A percentile compares a stretch with the other conserved stretches of the same genome.
phyloP scores from a whole-genome alignment of 2,797 vertebrate genomes.

The Falco biarmicus region DNA sequence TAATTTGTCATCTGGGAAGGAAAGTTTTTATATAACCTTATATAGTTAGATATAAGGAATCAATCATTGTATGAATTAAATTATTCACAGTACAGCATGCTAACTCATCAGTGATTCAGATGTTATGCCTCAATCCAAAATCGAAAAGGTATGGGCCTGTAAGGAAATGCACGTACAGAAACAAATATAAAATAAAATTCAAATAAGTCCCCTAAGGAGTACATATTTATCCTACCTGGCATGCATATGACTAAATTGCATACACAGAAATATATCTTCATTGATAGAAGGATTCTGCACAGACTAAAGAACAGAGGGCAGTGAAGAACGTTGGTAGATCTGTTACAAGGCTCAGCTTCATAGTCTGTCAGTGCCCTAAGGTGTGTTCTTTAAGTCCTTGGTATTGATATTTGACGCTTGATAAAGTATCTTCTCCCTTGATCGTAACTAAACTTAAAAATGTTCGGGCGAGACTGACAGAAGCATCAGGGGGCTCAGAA shows the following conservation, averaged over 20 bases:
- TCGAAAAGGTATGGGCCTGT: background rate
- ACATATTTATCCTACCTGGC: background rate
- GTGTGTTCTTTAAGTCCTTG: background rate
- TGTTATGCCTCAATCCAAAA: background rate
- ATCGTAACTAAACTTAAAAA: background rate
- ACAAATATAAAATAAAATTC: background rate
- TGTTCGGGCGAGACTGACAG: background rate
- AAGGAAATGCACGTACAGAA: background rate
- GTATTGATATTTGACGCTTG: background rate
- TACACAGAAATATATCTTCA: background rate
- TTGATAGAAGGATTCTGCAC: background rate
- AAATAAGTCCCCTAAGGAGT: background rate
- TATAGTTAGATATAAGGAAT: background rate
- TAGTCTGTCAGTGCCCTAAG: background rate
- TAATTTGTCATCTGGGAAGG: slow-evolving; percentile 7
- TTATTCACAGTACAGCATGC: background rate
- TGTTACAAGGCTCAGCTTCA: background rate
- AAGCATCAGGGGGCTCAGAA: background rate
- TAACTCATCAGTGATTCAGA: background rate
- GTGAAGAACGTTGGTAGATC: background rate
- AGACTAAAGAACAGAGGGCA: background rate
- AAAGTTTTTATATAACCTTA: background rate
- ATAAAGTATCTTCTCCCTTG: background rate
- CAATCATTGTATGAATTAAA: background rate
- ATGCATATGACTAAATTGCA: background rate